Base-by-base conservation (phyloP, 1,140 invertebrate species). In the Agrilus planipennis region DNA sequence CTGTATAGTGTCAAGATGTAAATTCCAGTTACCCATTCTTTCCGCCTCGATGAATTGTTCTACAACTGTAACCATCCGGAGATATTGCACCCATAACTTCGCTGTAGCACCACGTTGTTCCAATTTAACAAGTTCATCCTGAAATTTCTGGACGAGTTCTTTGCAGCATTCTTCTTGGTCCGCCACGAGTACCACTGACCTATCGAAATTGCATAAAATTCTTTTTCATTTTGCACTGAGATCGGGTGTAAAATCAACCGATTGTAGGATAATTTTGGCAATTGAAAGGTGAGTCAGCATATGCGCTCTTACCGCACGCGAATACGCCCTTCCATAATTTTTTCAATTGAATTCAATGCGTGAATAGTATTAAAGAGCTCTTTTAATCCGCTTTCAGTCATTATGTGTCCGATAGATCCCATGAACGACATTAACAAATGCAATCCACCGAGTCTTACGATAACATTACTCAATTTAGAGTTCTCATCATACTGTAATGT, bases 311-410 rank as follows among this genome's bases (percentile, higher is more conserved):
- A 27, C 23, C 7, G 58, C 53, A 54, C 65, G 49, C 19, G 56
- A 40, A 48, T 60, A 63, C 29, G 62, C 51, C 61, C 54, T 22
- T 28, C 44, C 30, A 69, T 10, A 10, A 32, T n/a, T 32, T 32
- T 32, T 32, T 32, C 30, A 32, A 17, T 32, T 10, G 10, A n/a
- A 32, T n/a, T 16, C 7, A 43, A 18, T 5, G 53, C 58, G 51
- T 53, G 58, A 38, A 62, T 51, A 6, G 18, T 39, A 31, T n/a
- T 34, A 6, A 51, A 52, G 4, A 55, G 20, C 42, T 65, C 58
- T 41, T 60, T 53, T 4, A 65, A 35, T 28, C 61, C 61, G 48
- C 55, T 59, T 7, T 52, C 58, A 28, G 32, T 35, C 61, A 64
- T 64, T 22, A 63, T 50, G 30, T 46, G 34, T n/a, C 59, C 62